A percentile compares a stretch with the other conserved stretches of the same genome.
Evolutionary conservation across 2,113 vertebrate species (phyloP).

Genomic region (Cinclus mexicanus): DNA sequence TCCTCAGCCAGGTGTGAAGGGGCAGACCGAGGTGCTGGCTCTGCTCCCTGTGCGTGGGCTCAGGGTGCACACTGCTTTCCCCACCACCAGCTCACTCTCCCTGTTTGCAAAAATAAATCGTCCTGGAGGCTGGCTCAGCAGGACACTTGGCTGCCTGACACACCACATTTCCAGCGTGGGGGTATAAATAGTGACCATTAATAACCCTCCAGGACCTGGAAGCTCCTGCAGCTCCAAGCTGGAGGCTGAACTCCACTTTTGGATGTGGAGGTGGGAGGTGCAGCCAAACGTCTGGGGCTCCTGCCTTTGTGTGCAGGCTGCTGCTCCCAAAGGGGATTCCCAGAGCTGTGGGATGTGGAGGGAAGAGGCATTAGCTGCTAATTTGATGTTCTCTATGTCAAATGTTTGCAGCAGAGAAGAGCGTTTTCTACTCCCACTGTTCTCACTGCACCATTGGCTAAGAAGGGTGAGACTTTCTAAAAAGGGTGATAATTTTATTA

Average conservation of each 20-base stretch:
- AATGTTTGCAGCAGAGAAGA: background rate
- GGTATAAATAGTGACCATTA: fast-evolving
- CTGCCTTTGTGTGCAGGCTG: background rate
- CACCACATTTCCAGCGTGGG: background rate
- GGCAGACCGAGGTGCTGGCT: background rate
- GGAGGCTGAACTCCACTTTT: background rate
- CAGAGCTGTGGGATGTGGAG: background rate
- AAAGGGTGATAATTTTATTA: background rate
- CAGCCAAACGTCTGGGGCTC: background rate
- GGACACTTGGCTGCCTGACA: background rate
- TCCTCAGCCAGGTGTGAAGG: background rate
- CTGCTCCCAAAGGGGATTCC: background rate
- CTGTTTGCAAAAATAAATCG: background rate
- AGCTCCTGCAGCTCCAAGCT: background rate
- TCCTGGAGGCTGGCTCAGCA: background rate
- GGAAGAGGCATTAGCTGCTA: background rate
- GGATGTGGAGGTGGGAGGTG: background rate
- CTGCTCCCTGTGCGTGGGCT: background rate
- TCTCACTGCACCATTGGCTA: background rate
- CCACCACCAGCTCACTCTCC: fast-evolving
- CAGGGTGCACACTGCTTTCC: fast-evolving
- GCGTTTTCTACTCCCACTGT: background rate
- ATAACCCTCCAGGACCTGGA: background rate
- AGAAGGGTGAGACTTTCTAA: background rate
- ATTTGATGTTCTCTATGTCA: background rate